Conservation (phyloP, 2,113 vertebrate genomes). For the Tylochromis polylepis region DNA sequence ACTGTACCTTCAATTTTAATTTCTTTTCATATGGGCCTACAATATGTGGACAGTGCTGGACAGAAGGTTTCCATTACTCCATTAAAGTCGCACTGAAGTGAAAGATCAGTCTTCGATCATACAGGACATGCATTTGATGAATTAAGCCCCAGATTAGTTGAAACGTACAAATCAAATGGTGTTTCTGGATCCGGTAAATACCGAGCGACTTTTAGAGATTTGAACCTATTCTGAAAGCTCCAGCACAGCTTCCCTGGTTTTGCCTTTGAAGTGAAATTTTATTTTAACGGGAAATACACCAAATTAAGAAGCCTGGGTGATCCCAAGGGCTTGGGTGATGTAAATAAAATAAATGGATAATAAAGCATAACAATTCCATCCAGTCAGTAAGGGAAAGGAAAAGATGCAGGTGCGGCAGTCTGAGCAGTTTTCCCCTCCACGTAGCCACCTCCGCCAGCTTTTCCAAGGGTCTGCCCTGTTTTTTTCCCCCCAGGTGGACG, state of each 20-base stretch:
- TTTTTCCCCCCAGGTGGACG: rapidly evolving
- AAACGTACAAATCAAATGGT: not conserved
- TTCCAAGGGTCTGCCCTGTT: rapidly evolving
- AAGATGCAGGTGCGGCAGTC: not conserved
- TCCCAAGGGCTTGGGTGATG: not conserved
- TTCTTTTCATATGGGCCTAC: not conserved
- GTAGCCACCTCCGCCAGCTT: too few species aligned
- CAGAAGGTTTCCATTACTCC: not conserved
- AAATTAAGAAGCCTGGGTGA: rapidly evolving
- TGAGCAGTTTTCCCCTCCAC: not conserved
- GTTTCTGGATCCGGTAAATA: not conserved
- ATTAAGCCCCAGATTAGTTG: not conserved
- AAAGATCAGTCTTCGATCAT: not conserved
- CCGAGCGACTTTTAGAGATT: not conserved
- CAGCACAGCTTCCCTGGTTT: rapidly evolving
- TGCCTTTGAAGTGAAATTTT: not conserved
- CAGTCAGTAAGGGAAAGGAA: not conserved
- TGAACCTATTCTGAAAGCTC: not conserved
- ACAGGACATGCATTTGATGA: not conserved
- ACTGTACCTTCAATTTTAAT: not conserved
- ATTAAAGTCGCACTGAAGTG: not conserved
- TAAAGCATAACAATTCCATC: not conserved
- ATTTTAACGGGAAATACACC: not conserved
- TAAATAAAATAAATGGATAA: not conserved
- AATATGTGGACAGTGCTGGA: not conserved